Conservation (phyloP, 2,113 vertebrate species). For the Vidua chalybeata region DNA sequence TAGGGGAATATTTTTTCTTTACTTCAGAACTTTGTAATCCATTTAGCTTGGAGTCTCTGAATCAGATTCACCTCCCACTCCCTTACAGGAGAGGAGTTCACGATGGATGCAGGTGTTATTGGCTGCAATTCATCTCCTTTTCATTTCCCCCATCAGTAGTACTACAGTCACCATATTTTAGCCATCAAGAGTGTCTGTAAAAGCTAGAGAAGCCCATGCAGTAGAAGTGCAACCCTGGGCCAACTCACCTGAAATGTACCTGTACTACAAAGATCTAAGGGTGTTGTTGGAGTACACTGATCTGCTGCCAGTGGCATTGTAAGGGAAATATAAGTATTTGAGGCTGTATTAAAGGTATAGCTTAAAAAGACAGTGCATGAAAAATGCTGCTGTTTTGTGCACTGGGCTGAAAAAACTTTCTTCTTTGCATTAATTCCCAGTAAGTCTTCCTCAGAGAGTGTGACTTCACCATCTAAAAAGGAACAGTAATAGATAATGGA, state of each 20-base stretch:
- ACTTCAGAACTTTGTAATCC: neutral
- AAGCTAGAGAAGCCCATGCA: neutral
- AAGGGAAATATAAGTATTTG: neutral
- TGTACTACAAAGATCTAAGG: neutral
- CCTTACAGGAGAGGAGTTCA: neutral
- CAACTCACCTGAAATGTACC: neutral
- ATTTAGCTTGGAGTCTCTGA: neutral
- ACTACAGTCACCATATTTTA: neutral
- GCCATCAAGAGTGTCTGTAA: neutral
- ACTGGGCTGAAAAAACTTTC: neutral
- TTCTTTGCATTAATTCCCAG: neutral
- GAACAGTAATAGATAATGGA: neutral
- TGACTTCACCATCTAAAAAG: neutral
- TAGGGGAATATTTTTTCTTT: neutral
- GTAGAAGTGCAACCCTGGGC: neutral
- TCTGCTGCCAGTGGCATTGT: neutral
- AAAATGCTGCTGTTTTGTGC: neutral
- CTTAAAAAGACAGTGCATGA: neutral
- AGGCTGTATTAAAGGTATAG: neutral
- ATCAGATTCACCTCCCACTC: conserved; percentile 8
- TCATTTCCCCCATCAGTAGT: neutral
- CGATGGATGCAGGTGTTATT: neutral
- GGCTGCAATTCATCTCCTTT: neutral
- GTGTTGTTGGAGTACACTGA: neutral
- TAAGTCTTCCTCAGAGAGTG: neutral